Base-by-base conservation (phyloP, 2,888 invertebrate species). In the Fragum whitleyi region DNA sequence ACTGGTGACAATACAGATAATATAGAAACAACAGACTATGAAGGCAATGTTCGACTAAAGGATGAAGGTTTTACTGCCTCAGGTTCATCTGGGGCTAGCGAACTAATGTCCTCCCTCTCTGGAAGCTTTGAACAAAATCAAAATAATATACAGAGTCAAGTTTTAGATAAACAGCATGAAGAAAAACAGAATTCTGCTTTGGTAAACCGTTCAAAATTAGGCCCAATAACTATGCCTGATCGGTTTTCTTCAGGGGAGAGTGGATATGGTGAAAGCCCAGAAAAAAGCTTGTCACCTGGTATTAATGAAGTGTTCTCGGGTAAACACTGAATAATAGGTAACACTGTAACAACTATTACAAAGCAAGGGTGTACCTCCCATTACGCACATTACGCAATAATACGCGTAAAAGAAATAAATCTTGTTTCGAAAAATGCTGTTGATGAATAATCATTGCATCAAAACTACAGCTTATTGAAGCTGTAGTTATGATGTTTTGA, bases 231-330 rank as follows among this genome's bases (percentile, higher is more conserved):
- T 23, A 57, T 26, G 21, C 26, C 61, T 32, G 32, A 32, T 0
- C 19, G 65, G 1, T 36, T 21, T 1, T 65, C 42, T 11, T 65
- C 42, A 21, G 42, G 42, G 9, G 70, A 70, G 23, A 70, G 70
- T 70, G 70, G 70, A 51, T 70, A 70, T 55, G 55, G 19, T 21
- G 53, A 53, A 36, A 11, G 29, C 9, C 36, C 36, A 36, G 70
- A 32, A 5, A 21, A 9, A 23, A 36, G 16, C 9, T 16, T 29
- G 19, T 70, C 70, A 36, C 39, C 70, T 5, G 55, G 51, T 19
- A n/a, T n/a, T 61, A 2, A 59, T 39, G 39, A 14, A 39, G 6
- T n/a, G n/a, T n/a, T n/a, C n/a, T n/a, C n/a, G n/a, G n/a, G n/a
- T n/a, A n/a, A n/a, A n/a, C n/a, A n/a, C n/a, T n/a, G n/a, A n/a